These are phyloP conservation scores for Bombus pyrosoma DNA, from an alignment of 1,140 invertebrate species.

Conservation along the genomic window DNA sequence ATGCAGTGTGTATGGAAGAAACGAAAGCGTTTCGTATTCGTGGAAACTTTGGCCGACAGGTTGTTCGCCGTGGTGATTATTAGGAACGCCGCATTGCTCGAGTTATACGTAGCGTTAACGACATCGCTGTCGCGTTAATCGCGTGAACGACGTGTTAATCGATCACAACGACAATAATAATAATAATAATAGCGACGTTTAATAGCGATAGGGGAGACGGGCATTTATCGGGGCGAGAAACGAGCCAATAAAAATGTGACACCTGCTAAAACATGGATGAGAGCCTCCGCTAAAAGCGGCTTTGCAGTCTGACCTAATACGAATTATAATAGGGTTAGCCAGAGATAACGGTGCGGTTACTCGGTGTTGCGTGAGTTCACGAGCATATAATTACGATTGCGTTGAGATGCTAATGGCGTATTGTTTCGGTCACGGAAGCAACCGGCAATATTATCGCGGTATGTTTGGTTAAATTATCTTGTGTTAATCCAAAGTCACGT, in stretches of 20 bases:
- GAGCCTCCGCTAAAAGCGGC: background rate
- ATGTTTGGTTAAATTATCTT: conserved; percentile 35
- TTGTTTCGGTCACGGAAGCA: conserved; percentile 48
- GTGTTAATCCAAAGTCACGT: conserved; percentile 22
- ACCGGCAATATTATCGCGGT: conserved; percentile 6
- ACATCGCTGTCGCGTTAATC: background rate
- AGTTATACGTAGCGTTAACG: background rate
- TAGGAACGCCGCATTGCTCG: background rate
- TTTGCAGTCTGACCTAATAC: conserved; percentile 31
- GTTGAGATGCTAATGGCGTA: conserved; percentile 47
- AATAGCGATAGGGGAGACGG: background rate
- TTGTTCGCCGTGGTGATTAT: background rate
- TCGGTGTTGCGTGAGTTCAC: conserved; percentile 42
- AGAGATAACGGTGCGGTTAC: conserved; percentile 32
- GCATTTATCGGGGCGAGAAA: background rate
- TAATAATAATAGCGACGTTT: background rate
- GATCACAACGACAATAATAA: background rate
- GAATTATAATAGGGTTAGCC: conserved; percentile 45
- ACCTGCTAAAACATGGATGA: background rate
- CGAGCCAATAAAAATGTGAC: conserved; percentile 12
- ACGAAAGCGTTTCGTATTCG: background rate
- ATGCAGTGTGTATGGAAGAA: background rate
- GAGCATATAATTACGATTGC: conserved; percentile 47
- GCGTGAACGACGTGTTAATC: conserved; percentile 1
- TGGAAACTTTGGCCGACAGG: background rate